phyloP scores from a whole-genome alignment of 2,888 invertebrate genomes.

The Acronicta alni region DNA sequence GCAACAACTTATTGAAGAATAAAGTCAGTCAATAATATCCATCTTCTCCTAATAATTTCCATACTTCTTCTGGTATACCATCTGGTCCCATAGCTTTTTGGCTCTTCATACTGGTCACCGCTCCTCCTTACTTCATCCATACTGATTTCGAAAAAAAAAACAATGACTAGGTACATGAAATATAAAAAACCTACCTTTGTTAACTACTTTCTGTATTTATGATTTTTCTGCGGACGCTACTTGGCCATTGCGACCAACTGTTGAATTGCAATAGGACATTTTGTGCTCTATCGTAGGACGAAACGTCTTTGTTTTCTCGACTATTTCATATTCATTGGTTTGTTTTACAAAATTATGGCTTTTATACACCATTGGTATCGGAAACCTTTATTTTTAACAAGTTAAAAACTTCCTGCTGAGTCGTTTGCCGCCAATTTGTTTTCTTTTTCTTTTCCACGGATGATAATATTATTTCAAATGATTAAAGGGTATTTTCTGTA shows the following conservation, averaged over 20 bases:
- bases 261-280: slow-evolving; percentile 81
- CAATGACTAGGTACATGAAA: too few species aligned
- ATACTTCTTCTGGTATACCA: too few species aligned
- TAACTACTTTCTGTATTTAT: neutral
- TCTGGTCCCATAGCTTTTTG: too few species aligned
- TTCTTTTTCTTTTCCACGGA: slow-evolving; percentile 9
- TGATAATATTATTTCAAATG: slow-evolving; percentile 2
- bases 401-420: slow-evolving; percentile 42
- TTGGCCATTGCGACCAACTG: slow-evolving; percentile 68
- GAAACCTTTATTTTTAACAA: slow-evolving; percentile 58
- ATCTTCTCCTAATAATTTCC: too few species aligned
- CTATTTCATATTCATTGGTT: slow-evolving; percentile 72
- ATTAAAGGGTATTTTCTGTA: neutral
- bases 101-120: too few species aligned
- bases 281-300: slow-evolving; percentile 63
- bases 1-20: too few species aligned
- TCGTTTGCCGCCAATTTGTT: slow-evolving; percentile 21
- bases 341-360: slow-evolving; percentile 46
- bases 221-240: slow-evolving; percentile 66
- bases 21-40: too few species aligned
- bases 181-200: too few species aligned
- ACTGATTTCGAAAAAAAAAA: too few species aligned
- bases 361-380: slow-evolving; percentile 39
- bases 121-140: too few species aligned
- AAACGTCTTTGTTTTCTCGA: slow-evolving; percentile 64